Conservation (phyloP, 2,113 vertebrate species). For the Dendrocopos noguchii region DNA sequence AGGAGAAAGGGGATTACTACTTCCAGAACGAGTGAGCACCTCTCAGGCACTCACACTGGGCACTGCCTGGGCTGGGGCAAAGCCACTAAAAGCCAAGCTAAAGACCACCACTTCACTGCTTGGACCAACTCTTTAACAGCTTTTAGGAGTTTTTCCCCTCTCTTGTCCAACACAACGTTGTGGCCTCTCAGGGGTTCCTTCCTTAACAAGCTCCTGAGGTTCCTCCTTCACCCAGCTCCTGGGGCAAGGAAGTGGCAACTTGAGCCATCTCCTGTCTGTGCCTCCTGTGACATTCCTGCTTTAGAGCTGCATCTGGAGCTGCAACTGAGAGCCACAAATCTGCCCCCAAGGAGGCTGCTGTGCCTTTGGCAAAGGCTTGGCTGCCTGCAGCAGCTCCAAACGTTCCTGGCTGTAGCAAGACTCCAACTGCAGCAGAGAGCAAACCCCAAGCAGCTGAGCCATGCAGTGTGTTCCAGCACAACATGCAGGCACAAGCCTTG, state of each 20-base stretch:
- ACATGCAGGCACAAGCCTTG: not conserved
- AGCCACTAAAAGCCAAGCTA: not conserved
- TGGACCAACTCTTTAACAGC: not conserved
- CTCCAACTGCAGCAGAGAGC: not conserved
- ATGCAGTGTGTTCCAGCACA: not conserved
- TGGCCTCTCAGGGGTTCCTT: not conserved
- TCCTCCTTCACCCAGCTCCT: not conserved
- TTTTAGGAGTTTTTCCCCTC: not conserved
- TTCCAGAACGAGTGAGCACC: slow-evolving; percentile 38
- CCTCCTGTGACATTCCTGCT: not conserved
- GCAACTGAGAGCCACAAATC: not conserved
- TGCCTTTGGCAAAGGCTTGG: not conserved
- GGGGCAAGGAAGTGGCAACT: not conserved
- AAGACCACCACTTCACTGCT: too few relatives aligned
- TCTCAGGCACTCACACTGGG: not conserved
- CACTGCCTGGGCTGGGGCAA: not conserved
- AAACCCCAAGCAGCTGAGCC: not conserved
- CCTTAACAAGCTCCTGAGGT: not conserved
- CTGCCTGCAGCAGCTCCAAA: not conserved
- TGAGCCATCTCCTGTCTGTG: rapidly evolving
- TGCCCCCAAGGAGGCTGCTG: not conserved
- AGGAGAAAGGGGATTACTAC: slow-evolving; percentile 32
- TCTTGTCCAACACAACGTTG: not conserved
- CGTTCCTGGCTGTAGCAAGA: not conserved
- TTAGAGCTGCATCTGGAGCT: not conserved